Base-by-base conservation (phyloP, 2,797 vertebrate species). In the Hemitrygon akajei region DNA sequence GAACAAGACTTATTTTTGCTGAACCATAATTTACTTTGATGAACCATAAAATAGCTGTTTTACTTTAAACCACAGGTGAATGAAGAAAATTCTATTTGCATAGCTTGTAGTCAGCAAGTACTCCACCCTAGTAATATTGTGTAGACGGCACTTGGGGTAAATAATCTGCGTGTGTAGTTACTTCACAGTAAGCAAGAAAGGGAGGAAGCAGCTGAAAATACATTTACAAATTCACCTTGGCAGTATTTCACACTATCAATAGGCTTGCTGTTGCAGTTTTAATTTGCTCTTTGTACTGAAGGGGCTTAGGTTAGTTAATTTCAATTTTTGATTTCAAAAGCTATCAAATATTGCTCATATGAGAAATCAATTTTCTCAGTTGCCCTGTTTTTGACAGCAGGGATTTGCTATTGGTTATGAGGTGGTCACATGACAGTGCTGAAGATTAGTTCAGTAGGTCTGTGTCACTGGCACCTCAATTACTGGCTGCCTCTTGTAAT, bases 301-400 rank as follows among this genome's bases (percentile, higher is more conserved):
- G 94, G 98, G 98, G 97, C 98, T 97, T 97, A 98, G 98, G 98
- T 99, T 99, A 99, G 98, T 99, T 99, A 98, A 99, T 99, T 99
- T 99, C 98, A 99, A 99, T 99, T 99, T 99, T 98, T 98, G 98
- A 99, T 99, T 99, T 99, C 98, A 98, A 99, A 99, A 99, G 99
- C 98, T 99, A 99, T 99, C 98, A 99, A 99, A 99, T 98, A 99
- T 97, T 97, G 97, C 98, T 99, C 98, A 98, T 98, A 99, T 99
- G 98, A 99, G 98, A 99, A 99, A 99, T 99, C 99, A 99, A 99
- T 99, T 99, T 99, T 98, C 98, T 99, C 98, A 99, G 98, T 98
- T 98, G 98, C 98, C 97, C 96, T 97, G 98, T 98, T 98, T 97
- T 98, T 98, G 97, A 97, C 95, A 94, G 95, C 96, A 96, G 97